phyloP scores from a whole-genome alignment of 2,797 vertebrate genomes.

The Threskiornis aethiopicus region DNA sequence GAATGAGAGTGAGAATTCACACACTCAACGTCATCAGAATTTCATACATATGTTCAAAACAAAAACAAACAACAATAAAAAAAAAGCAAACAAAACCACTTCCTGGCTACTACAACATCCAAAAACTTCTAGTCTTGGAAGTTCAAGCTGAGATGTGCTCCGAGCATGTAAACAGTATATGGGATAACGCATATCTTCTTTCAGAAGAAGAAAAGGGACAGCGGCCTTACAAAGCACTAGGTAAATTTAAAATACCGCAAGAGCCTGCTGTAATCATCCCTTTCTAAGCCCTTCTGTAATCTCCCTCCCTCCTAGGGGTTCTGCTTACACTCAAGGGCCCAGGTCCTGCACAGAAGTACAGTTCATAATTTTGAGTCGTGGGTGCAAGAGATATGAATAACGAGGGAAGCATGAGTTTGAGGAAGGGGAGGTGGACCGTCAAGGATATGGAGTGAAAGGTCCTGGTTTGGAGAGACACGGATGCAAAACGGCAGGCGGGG shows the following conservation, averaged over 20 bases:
- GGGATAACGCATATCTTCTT: fast-evolving
- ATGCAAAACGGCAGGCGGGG: background rate
- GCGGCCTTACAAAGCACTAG: background rate
- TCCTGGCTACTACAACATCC: background rate
- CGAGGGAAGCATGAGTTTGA: background rate
- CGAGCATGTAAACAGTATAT: background rate
- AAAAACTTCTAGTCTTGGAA: background rate
- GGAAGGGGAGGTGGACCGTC: background rate
- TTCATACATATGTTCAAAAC: background rate
- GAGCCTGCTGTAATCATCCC: background rate
- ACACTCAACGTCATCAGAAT: fast-evolving
- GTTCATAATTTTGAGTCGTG: background rate
- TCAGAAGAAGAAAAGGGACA: background rate
- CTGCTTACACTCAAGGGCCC: background rate
- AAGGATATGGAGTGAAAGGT: background rate
- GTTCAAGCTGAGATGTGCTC: background rate
- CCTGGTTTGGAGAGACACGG: background rate
- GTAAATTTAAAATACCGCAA: background rate
- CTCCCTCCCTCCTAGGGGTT: background rate
- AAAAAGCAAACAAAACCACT: background rate
- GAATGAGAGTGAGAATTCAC: background rate
- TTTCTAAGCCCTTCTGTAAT: background rate
- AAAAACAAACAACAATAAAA: background rate
- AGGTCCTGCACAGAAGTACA: background rate
- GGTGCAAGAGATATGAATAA: background rate